Base-by-base conservation (phyloP, 2,797 vertebrate species). In the Diplodus sargus region DNA sequence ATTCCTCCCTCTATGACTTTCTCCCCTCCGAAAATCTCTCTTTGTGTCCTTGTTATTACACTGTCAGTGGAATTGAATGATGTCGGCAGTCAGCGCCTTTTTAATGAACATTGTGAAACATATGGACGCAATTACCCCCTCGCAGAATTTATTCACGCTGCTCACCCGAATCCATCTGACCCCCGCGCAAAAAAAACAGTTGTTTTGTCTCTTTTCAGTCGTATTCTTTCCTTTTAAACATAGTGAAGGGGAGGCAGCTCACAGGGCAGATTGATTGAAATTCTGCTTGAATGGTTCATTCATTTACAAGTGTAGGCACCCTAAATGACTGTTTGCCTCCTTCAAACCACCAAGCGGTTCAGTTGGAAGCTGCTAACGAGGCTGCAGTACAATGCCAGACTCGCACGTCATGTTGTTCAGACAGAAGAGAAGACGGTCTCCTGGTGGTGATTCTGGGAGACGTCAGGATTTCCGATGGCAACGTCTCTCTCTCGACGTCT, bases 91-190 rank as follows among this genome's bases (percentile, higher is more conserved):
- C 52, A 58, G 63, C 63, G 43, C 30, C 43, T 63, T 70, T 76
- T 81, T 79, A 53, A 78, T 70, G 60, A 85, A 62, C 51, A 76
- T 18, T 49, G 4, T 53, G 39, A 57, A 69, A 75, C 59, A 56
- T 28, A 51, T 75, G 51, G 62, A 23, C 30, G 51, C 17, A 59
- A n/a, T 63, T 63, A 68, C 78, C 48, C 62, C 43, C 17, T 23
- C 68, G 39, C 47, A 48, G 43, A 57, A 45, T 61, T 54, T 63
- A 73, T 73, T 61, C 54, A 45, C 58, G 58, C 9, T 5, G 57
- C 54, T 20, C 39, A 18, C 16, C 43, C 65, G 49, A 65, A 71
- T 59, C 52, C 13, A 8, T 66, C 49, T 58, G 11, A 11, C 25
- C 47, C 47, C 64, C 34, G 59, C 23, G 51, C 23, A 20, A 45